Base-by-base conservation (phyloP, 2,797 vertebrate species). In the Setipinna tenuifilis region DNA sequence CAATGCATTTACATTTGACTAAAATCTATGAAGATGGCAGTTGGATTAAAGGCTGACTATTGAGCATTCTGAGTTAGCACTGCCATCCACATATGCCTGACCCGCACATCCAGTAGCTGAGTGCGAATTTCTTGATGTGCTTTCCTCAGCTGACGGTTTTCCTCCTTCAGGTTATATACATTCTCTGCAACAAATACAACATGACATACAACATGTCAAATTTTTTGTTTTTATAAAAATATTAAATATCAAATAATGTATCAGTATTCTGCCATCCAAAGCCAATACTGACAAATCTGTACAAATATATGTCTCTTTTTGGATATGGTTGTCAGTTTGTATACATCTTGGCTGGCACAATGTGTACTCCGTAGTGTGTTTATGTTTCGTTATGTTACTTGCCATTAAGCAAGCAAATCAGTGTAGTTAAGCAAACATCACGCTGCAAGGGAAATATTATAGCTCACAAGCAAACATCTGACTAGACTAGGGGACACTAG, bases 21-120 rank as follows among this genome's bases (percentile, higher is more conserved):
- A 65, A 65, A 75, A 31, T 35, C 7, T 35, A 17, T 35, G 3
- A 75, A 35, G 65, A 28, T 14, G 28, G 28, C 28, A 19, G 31
- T 75, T 41, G 28, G 12, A 19, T 75, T 75, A 75, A 35, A 75
- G 5, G 16, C 16, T 75, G 23, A 75, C 12, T 25, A 71, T 71
- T 71, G 11, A 71, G 28, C 28, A 17, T 71, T 71, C 3, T 31
- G 2, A 71, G 28, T 0, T 10, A 78, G 71, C 6, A 35, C 35
- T 78, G 71, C 35, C 19, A 21, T 59, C 58, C 17, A 78, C 31
- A 9, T 21, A 17, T 41, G 35, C 19, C 87, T 92, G 95, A 97
- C 96, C 96, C 95, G 96, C 85, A 95, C 95, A 86, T 97, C 96
- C 88, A 96, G 96, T 0, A 97, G 93, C 91, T 97, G 96, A 0